phyloP scores from a whole-genome alignment of 1,140 invertebrate species.

The Drosophila orena region DNA sequence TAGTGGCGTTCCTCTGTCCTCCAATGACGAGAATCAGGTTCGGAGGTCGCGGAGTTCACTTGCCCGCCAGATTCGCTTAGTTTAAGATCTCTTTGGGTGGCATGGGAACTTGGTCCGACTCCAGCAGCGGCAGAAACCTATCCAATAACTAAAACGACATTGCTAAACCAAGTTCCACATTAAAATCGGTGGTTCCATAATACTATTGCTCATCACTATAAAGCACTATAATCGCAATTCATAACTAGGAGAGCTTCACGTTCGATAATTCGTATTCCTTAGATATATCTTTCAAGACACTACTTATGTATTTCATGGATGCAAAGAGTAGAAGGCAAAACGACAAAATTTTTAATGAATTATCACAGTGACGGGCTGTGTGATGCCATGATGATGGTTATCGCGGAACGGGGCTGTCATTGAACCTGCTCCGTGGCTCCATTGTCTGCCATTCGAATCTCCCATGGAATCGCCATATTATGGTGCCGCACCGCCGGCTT shows the following conservation, averaged over 20 bases:
- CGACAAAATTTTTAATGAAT: conserved; percentile 49
- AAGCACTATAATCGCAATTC: not conserved
- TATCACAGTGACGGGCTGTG: conserved; percentile 30
- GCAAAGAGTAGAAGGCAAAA: conserved; percentile 15
- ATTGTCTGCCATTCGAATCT: conserved; percentile 19
- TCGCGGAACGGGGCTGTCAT: conserved; percentile 41
- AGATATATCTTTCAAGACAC: conserved; percentile 3
- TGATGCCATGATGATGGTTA: conserved; percentile 40
- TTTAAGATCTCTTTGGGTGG: not conserved
- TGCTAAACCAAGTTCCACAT: not conserved
- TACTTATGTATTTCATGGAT: conserved; percentile 1
- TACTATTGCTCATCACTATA: too few relatives aligned
- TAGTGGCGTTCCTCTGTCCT: not conserved
- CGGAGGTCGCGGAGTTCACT: conserved; percentile 4
- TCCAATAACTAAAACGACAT: not conserved
- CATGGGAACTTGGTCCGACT: not conserved
- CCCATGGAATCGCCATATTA: conserved; percentile 15
- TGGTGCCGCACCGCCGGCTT: not conserved
- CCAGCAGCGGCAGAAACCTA: not conserved
- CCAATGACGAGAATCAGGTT: not conserved
- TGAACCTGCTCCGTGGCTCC: conserved; percentile 35
- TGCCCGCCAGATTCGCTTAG: not conserved
- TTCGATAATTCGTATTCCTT: not conserved
- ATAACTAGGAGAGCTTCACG: not conserved
- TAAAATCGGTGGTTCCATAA: not conserved